Evolutionary conservation across 2,113 vertebrate genomes (phyloP).

Genomic region (Oncorhynchus keta): DNA sequence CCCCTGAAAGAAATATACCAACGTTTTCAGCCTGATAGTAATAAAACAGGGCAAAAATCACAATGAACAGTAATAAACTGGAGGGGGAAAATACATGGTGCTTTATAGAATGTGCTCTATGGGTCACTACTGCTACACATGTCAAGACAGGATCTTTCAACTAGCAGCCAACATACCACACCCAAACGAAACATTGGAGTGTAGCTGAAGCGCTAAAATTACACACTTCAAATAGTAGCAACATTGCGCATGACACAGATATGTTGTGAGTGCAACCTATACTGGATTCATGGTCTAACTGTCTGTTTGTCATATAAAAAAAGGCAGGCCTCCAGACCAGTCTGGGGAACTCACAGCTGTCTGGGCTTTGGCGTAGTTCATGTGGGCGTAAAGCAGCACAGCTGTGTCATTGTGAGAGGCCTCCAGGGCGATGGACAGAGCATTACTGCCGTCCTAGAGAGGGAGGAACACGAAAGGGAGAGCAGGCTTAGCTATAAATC

Average conservation of each 20-base stretch:
- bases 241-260: constrained; percentile 22
- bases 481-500: neutral
- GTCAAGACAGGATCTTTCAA: neutral
- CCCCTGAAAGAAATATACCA: constrained; percentile 55
- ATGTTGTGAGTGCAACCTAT: constrained; percentile 25
- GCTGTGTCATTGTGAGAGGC: constrained; percentile 90
- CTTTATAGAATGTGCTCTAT: constrained; percentile 31
- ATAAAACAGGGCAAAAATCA: neutral
- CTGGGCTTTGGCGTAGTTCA: constrained; percentile 71
- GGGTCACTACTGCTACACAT: constrained; percentile 55
- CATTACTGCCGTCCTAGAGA: constrained; percentile 88
- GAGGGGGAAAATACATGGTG: neutral
- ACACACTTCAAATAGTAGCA: constrained; percentile 29
- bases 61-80: neutral
- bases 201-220: constrained; percentile 10
- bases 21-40: neutral
- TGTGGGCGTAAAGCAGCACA: constrained; percentile 82
- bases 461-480: neutral
- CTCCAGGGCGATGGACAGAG: constrained; percentile 87
- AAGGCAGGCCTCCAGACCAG: neutral
- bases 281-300: neutral
- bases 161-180: constrained; percentile 29
- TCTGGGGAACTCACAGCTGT: constrained; percentile 68
- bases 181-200: constrained; percentile 23
- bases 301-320: no score